Percentiles rank a stretch among this genome's conserved stretches.
Conservation (phyloP, 2,888 invertebrate species). For the Oeneis ivallda region DNA sequence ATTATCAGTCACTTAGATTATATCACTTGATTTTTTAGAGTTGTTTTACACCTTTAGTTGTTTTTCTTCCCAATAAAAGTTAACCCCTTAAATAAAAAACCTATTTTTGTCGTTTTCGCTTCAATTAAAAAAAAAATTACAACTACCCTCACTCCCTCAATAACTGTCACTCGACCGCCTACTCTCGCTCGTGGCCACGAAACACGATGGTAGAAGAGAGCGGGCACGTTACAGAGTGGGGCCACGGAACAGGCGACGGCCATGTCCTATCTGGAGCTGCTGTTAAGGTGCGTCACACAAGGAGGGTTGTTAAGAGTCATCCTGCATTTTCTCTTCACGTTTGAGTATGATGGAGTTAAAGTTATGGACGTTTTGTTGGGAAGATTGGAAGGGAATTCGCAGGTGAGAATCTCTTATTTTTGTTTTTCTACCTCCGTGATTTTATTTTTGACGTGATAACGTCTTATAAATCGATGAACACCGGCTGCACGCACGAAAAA, state of each 20-base stretch:
- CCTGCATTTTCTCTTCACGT: constrained; percentile 90
- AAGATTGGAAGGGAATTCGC: constrained; percentile 87
- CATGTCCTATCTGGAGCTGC: constrained; percentile 95
- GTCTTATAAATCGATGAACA: no score
- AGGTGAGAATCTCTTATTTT: constrained; percentile 77
- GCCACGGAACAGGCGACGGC: constrained; percentile 94
- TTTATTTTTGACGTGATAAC: no score
- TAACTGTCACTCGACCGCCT: constrained; percentile 61
- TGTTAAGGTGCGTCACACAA: constrained; percentile 92
- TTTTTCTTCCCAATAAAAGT: constrained; percentile 2
- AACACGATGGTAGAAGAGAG: constrained; percentile 67
- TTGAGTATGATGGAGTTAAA: constrained; percentile 91
- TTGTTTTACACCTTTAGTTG: not conserved
- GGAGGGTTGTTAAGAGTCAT: constrained; percentile 91
- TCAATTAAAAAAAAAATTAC: constrained; percentile 9
- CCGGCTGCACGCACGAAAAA: no score
- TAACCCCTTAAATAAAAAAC: not conserved
- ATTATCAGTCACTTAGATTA: not conserved
- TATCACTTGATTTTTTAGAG: not conserved
- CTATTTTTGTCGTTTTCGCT: not conserved
- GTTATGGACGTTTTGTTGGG: constrained; percentile 91
- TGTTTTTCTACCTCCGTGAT: not conserved
- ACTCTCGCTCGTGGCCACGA: constrained; percentile 34
- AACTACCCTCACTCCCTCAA: constrained; percentile 34
- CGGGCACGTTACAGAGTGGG: constrained; percentile 87